phyloP scores from a whole-genome alignment of 2,888 invertebrate species.

The Listrodromus nycthemerus region DNA sequence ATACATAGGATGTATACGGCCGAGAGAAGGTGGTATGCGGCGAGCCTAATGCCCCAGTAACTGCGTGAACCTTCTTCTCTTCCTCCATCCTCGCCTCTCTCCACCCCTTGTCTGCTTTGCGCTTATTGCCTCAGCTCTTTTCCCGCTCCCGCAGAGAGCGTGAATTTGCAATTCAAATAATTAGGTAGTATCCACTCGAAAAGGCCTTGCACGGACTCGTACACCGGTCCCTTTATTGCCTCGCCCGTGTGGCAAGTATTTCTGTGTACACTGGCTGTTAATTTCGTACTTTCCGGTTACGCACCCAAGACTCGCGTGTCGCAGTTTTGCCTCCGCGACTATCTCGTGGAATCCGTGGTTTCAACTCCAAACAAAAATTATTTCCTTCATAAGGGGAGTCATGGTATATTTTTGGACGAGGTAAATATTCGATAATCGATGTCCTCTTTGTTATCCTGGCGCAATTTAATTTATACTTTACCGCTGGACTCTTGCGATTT shows the following conservation, averaged over 20 bases:
- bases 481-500: too few species aligned
- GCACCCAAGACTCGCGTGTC: too few species aligned
- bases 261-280: neutral
- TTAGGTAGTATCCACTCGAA: conserved; percentile 71
- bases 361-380: too few species aligned
- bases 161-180: conserved; percentile 81
- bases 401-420: too few species aligned
- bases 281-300: neutral
- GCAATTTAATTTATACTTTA: too few species aligned
- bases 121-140: conserved; percentile 40
- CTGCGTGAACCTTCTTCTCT: conserved; percentile 73
- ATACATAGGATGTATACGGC: conserved; percentile 28
- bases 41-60: conserved; percentile 81
- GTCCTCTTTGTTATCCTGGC: too few species aligned
- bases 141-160: conserved; percentile 51
- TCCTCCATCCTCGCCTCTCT: conserved; percentile 20
- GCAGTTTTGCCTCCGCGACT: too few species aligned
- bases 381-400: too few species aligned
- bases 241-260: neutral
- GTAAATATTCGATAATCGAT: too few species aligned
- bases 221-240: conserved; percentile 32
- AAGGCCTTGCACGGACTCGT: conserved; percentile 60
- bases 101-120: conserved; percentile 2
- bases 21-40: conserved; percentile 39
- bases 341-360: too few species aligned